These are phyloP conservation scores for Acanthisitta chloris DNA, from an alignment of 2,113 vertebrate species.

Conservation along the genomic window DNA sequence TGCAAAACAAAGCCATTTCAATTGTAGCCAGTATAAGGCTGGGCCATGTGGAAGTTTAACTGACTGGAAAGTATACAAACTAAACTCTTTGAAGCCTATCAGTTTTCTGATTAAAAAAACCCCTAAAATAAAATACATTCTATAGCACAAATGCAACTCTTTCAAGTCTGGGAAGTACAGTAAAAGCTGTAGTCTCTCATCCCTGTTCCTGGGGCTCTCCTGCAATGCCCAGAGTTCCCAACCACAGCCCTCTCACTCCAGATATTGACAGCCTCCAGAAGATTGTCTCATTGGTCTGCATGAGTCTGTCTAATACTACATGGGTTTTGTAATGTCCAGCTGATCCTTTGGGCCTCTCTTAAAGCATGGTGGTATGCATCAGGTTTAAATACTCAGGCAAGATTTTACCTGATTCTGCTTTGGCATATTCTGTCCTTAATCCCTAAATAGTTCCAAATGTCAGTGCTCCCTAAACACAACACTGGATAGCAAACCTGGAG, in stretches of 20 bases:
- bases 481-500: background rate
- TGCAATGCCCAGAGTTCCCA: background rate
- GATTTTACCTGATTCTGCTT: background rate
- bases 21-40: background rate
- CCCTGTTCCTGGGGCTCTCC: background rate
- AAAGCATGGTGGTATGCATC: background rate
- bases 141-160: background rate
- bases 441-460: background rate
- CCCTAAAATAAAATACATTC: background rate
- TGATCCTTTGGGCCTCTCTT: background rate
- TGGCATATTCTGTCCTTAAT: background rate
- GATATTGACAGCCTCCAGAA: background rate
- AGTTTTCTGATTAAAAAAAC: background rate
- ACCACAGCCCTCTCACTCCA: background rate
- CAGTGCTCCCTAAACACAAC: background rate
- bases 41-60: constrained; percentile 16
- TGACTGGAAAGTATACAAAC: background rate
- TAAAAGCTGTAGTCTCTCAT: background rate
- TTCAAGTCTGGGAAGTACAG: background rate
- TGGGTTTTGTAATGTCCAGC: background rate
- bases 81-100: background rate
- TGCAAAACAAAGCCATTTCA: background rate
- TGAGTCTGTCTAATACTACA: accelerated
- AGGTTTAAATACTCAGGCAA: background rate
- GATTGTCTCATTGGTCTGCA: background rate